phyloP scores from a whole-genome alignment of 2,888 invertebrate species.

The Drosophila pseudotalamancana region DNA sequence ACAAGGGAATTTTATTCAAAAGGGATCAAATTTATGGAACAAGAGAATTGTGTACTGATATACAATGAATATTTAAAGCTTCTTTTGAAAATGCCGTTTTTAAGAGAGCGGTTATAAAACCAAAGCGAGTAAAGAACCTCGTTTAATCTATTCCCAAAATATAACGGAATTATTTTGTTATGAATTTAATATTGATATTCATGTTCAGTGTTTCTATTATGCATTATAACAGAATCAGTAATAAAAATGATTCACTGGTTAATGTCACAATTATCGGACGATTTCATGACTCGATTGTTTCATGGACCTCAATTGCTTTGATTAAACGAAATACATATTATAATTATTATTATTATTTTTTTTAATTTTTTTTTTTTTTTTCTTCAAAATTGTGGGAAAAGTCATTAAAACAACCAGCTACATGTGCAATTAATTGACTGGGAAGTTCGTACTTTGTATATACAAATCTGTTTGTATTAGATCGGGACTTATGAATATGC shows the following conservation, averaged over 20 bases:
- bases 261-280: slow-evolving; percentile 17
- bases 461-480: not conserved
- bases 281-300: slow-evolving; percentile 20
- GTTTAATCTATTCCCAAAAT: too few species aligned
- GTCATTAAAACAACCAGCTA: slow-evolving; percentile 5
- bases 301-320: slow-evolving; percentile 26
- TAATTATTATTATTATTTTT: not conserved
- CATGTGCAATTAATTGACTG: slow-evolving; percentile 43
- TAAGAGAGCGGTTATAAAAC: too few species aligned
- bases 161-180: too few species aligned
- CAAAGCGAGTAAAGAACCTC: too few species aligned
- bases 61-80: too few species aligned
- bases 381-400: slow-evolving; percentile 36
- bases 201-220: too few species aligned
- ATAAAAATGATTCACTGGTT: slow-evolving; percentile 17
- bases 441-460: slow-evolving; percentile 21
- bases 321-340: slow-evolving; percentile 2
- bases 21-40: not conserved
- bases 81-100: too few species aligned
- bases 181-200: too few species aligned
- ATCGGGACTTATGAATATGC: slow-evolving; percentile 8
- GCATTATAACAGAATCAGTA: not conserved
- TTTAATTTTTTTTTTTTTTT: not conserved
- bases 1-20: not conserved
- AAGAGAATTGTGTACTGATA: too few species aligned